phyloP scores from a whole-genome alignment of 2,797 vertebrate genomes.

The Meriones psammophilus region DNA sequence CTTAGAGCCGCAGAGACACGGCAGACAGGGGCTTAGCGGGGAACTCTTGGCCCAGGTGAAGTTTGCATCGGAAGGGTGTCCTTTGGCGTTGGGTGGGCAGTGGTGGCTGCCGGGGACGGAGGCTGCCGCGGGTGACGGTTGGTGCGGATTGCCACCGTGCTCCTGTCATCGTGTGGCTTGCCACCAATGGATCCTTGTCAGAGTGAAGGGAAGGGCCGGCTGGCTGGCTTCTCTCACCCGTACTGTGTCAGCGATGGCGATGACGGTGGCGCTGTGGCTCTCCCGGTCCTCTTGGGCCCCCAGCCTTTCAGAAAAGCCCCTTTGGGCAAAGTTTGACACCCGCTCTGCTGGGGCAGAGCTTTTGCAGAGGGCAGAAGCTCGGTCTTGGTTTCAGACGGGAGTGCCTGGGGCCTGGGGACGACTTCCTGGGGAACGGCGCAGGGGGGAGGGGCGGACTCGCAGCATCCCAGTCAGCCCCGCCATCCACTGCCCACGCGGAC shows the following conservation, averaged over 20 bases:
- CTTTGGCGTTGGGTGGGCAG: slow-evolving; percentile 69
- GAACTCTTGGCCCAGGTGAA: slow-evolving; percentile 78
- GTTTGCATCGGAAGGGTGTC: slow-evolving; percentile 69
- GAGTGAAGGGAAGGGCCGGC: background rate
- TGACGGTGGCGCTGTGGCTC: background rate
- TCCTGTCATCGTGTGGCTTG: slow-evolving; percentile 65
- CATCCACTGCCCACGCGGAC: background rate
- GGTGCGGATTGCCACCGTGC: background rate
- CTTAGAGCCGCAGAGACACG: background rate
- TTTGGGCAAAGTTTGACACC: slow-evolving; percentile 73
- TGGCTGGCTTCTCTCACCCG: background rate
- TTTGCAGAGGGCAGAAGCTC: background rate
- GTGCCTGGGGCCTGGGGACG: background rate
- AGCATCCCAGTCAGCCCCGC: background rate
- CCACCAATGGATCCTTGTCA: background rate
- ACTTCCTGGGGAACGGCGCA: background rate
- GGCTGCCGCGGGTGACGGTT: background rate
- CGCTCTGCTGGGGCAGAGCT: fast-evolving
- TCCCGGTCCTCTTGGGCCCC: background rate
- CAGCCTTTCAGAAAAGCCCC: background rate
- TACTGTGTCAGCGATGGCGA: background rate
- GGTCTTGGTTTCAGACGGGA: background rate
- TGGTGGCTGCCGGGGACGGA: background rate
- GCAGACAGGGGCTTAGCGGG: background rate
- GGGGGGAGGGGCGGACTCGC: background rate